These are phyloP conservation scores for Colletes latitarsis DNA, from an alignment of 1,140 invertebrate species.

Conservation along the genomic window DNA sequence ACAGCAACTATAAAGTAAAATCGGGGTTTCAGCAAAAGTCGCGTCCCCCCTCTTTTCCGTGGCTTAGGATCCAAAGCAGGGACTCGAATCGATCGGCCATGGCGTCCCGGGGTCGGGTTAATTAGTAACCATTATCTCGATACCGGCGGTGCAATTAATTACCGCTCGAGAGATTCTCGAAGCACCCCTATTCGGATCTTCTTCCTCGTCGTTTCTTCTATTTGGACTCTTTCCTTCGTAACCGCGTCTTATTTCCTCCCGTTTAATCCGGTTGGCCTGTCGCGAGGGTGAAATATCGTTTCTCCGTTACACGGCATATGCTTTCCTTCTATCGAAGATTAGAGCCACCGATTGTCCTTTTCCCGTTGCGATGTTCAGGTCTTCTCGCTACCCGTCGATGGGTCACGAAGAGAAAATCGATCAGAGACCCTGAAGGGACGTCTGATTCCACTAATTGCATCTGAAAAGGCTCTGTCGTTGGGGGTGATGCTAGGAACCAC, in stretches of 20 bases:
- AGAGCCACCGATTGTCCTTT: neutral
- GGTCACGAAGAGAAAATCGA: slow-evolving; percentile 11
- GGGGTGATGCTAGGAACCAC: neutral
- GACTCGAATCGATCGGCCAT: slow-evolving; percentile 37
- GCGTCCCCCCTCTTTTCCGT: neutral
- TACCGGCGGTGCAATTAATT: slow-evolving; percentile 60
- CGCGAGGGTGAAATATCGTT: slow-evolving; percentile 21
- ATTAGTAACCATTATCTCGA: slow-evolving; percentile 67
- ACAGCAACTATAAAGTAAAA: slow-evolving; percentile 16
- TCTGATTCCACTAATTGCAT: slow-evolving; percentile 24
- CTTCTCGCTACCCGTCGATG: neutral
- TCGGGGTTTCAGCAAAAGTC: slow-evolving; percentile 2
- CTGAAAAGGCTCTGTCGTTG: slow-evolving; percentile 10
- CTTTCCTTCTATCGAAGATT: neutral
- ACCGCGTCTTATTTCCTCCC: neutral
- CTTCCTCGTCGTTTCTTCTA: neutral
- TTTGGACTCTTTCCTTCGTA: neutral
- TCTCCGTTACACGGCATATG: neutral
- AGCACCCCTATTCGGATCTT: slow-evolving; percentile 12
- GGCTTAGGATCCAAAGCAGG: slow-evolving; percentile 14
- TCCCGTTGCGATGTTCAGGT: neutral
- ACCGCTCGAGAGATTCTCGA: slow-evolving; percentile 13
- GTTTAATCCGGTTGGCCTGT: neutral
- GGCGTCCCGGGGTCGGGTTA: slow-evolving; percentile 41
- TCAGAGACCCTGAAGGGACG: neutral